Conservation (phyloP, 2,888 invertebrate genomes). For the Lobophora halterata region DNA sequence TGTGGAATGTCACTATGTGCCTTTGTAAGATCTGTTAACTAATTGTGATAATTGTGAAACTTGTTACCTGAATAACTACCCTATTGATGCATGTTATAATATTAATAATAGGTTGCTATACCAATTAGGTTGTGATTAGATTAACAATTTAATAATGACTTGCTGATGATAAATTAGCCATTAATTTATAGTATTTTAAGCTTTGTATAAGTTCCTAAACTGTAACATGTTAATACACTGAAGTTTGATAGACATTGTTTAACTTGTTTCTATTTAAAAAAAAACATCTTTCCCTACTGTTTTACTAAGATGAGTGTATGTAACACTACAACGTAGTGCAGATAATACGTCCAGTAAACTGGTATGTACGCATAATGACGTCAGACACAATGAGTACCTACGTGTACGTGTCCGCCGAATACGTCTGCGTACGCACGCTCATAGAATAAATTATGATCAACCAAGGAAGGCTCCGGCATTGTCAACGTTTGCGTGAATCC, state of each 20-base stretch:
- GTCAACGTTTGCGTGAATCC: conserved; percentile 34
- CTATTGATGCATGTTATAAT: conserved; percentile 6
- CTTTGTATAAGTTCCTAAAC: conserved; percentile 5
- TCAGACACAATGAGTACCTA: conserved; percentile 48
- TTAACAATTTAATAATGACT: no score
- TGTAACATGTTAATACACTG: not conserved
- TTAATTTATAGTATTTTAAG: no score
- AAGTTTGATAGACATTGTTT: no score
- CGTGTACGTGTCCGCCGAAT: conserved; percentile 36
- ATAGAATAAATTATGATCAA: conserved; percentile 61
- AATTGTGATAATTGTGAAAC: conserved; percentile 18
- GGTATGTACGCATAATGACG: conserved; percentile 38
- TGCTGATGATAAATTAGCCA: no score
- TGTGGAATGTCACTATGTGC: conserved; percentile 3
- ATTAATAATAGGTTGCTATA: no score
- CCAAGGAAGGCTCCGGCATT: conserved; percentile 26
- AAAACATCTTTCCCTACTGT: no score
- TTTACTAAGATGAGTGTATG: no score
- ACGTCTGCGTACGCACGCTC: conserved; percentile 56
- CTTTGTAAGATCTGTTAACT: not conserved
- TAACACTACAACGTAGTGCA: no score
- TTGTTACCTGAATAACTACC: conserved; percentile 21
- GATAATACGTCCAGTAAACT: no score
- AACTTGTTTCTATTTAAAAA: no score
- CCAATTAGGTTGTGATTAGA: conserved; percentile 17